These are phyloP conservation scores for Crypturellus undulatus DNA, from an alignment of 2,113 vertebrate species.

Conservation along the genomic window DNA sequence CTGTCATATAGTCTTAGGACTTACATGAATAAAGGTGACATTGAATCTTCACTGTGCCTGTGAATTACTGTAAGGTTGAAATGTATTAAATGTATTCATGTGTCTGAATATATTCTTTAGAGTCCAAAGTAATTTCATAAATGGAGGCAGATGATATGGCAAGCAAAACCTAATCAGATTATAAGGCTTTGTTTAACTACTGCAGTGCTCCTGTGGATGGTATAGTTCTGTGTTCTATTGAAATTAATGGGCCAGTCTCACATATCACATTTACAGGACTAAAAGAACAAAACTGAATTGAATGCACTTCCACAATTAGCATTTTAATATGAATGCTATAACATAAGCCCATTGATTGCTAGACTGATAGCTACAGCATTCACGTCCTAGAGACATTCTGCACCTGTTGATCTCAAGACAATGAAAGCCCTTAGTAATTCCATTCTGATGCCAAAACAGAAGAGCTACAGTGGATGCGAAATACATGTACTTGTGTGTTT, in stretches of 20 bases:
- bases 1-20: not conserved
- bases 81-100: not conserved
- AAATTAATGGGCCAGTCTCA: not conserved
- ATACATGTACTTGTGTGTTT: not conserved
- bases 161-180: conserved; percentile 1
- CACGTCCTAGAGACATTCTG: not conserved
- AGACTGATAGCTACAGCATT: conserved; percentile 15
- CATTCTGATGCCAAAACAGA: not conserved
- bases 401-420: conserved; percentile 23
- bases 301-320: not conserved
- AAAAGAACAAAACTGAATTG: not conserved
- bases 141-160: not conserved
- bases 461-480: not conserved
- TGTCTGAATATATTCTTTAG: not conserved
- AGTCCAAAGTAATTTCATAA: not conserved
- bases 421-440: not conserved
- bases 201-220: not conserved
- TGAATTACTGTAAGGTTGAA: not conserved
- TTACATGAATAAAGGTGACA: not conserved
- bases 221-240: not conserved
- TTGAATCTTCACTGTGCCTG: not conserved
- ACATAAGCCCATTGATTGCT: conserved; percentile 24
- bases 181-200: not conserved
- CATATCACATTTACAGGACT: conserved; percentile 9
- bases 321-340: conserved; percentile 41